phyloP scores from a whole-genome alignment of 2,113 vertebrate species.

The Odontophorus gujanensis region DNA sequence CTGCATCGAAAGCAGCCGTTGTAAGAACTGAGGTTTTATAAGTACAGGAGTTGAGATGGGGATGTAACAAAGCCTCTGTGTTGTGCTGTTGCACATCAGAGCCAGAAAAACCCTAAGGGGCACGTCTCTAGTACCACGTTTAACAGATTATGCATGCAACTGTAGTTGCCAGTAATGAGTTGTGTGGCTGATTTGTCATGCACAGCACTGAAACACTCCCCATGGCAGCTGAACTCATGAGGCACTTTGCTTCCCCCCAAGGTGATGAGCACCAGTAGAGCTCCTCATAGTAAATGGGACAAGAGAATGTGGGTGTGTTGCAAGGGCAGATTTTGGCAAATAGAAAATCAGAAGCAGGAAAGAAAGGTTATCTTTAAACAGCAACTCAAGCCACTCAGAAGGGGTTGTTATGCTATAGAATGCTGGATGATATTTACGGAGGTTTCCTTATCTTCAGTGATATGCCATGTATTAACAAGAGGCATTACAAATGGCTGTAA shows the following conservation, averaged over 20 bases:
- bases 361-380: background rate
- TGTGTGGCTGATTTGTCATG: constrained; percentile 61
- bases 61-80: constrained; percentile 66
- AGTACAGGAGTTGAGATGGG: constrained; percentile 40
- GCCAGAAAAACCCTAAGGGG: constrained; percentile 58
- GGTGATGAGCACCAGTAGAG: background rate
- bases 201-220: background rate
- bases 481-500: background rate
- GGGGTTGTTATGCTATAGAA: background rate
- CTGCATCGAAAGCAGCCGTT: constrained; percentile 35
- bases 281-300: background rate
- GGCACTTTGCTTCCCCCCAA: background rate
- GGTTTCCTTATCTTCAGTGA: background rate
- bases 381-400: background rate
- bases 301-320: background rate
- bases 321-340: background rate
- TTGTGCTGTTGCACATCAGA: constrained; percentile 55
- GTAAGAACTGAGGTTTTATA: constrained; percentile 44
- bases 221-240: background rate
- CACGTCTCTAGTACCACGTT: constrained; percentile 59
- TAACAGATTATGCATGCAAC: constrained; percentile 67
- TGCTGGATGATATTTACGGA: background rate
- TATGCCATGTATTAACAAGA: constrained; percentile 4
- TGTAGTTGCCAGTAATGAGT: constrained; percentile 42
- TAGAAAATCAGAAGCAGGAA: background rate